Evolutionary conservation across 2,888 invertebrate genomes (phyloP), one percentile per base, ranked within the genome.

Genomic region (Actias luna): DNA sequence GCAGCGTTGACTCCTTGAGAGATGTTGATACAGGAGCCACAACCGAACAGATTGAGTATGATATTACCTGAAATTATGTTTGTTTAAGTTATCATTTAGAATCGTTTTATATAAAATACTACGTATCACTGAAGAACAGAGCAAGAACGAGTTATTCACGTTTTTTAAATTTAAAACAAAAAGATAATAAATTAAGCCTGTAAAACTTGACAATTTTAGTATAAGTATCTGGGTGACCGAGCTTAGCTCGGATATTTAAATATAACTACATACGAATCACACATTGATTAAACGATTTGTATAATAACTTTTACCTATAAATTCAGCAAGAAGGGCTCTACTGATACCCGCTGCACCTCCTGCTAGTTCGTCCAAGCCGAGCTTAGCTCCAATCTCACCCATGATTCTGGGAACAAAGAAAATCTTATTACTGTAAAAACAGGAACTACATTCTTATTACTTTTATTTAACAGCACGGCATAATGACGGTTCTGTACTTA

Each of bases 11-110:
- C 65, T 31, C 89, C 90, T n/a, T 88, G 87, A 14, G 92, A 73
- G 63, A 94, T 88, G 76, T 94, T 93, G 63, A 95, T 92, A 74
- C 95, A 95, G 12, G 97, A 94, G 5, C 97, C 97, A 83, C 98
- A 98, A 4, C 97, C 98, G 75, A 98, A 96, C 84, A 98, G 95
- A 80, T 98, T 98, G 74, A 99, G 93, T 60, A 98, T 93, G 67
- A 98, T 87, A 67, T 96, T 98, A 35, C 98, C 94, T 94, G 76
- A 0, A 59, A 46, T n/a, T 50, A 25, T 25, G 22, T 50, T 50
- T 22, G 22, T 50, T 42, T 14, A 7, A n/a, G 18, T 18, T 5
- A 36, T 16, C 12, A 36, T 36, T 16, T 36, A 36, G n/a, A n/a
- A n/a, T n/a, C n/a, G n/a, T n/a, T n/a, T n/a, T n/a, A n/a, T n/a